A percentile compares a stretch with the other conserved stretches of the same genome.
Evolutionary conservation across 2,797 vertebrate species (phyloP).

Genomic region (Phoeniculus purpureus): DNA sequence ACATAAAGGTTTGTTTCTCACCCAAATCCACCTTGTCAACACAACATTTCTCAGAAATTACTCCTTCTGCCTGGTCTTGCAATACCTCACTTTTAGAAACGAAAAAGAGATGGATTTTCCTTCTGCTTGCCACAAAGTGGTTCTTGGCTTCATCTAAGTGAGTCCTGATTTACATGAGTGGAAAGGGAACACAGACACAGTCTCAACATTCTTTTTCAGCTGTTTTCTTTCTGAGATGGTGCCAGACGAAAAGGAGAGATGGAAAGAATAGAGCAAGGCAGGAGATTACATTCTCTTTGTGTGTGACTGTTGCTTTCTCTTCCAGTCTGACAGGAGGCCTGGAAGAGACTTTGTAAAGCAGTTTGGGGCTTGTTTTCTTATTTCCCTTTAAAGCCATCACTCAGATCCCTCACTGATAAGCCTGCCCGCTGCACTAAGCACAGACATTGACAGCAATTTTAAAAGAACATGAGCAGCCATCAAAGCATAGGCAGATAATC

Average conservation of each 20-base stretch:
- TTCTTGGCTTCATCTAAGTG: background rate
- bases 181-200: background rate
- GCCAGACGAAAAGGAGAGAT: background rate
- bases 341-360: background rate
- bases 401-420: background rate
- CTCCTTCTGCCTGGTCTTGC: background rate
- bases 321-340: background rate
- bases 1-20: constrained; percentile 21
- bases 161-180: constrained; percentile 16
- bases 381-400: background rate
- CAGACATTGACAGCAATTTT: background rate
- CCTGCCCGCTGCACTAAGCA: background rate
- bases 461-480: background rate
- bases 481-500: background rate
- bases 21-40: constrained; percentile 1
- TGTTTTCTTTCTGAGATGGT: constrained; percentile 1
- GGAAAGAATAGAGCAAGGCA: background rate
- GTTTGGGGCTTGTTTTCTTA: constrained; percentile 4
- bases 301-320: background rate
- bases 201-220: background rate
- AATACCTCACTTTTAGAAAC: background rate
- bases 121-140: background rate
- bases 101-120: background rate
- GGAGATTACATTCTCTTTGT: background rate
- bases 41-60: background rate